A percentile compares a stretch with the other conserved stretches of the same genome.
Evolutionary conservation across 64 coral and sea anemone genomes (phyloP).

Genomic region (Montipora foliosa): DNA sequence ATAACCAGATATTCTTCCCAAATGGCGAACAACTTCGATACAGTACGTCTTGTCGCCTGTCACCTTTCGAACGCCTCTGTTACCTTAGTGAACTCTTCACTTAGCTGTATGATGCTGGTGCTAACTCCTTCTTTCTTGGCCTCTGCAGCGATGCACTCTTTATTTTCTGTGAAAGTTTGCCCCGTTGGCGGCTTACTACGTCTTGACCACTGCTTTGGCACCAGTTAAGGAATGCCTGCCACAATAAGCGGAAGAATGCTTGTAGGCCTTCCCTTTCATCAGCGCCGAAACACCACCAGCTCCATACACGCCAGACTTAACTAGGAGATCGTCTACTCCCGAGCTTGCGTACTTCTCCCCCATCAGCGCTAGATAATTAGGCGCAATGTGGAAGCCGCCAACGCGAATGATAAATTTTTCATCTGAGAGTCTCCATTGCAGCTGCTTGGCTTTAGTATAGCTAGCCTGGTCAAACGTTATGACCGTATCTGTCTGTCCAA

Average conservation of each 20-base stretch:
- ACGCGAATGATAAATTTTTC: background rate
- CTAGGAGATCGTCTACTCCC: slow-evolving; percentile 30
- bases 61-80: too few species aligned
- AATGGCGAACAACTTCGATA: background rate
- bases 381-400: slow-evolving; percentile 21
- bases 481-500: slow-evolving; percentile 11
- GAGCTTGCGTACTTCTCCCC: slow-evolving; percentile 36
- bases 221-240: background rate
- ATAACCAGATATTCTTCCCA: slow-evolving; percentile 26
- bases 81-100: background rate
- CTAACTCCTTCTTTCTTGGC: slow-evolving; percentile 21
- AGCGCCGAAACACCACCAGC: background rate
- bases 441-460: slow-evolving; percentile 55
- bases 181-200: background rate
- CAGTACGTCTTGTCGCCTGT: background rate
- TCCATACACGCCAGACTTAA: slow-evolving; percentile 42
- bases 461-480: slow-evolving; percentile 48
- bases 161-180: background rate
- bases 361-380: background rate
- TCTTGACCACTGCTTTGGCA: slow-evolving; percentile 1
- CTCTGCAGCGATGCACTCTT: background rate
- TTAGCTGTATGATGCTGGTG: background rate
- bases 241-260: background rate
- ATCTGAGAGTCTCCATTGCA: slow-evolving; percentile 35
- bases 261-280: slow-evolving; percentile 38